Conservation (phyloP, 2,888 invertebrate species). For the Pristionchus fissidentatus region DNA sequence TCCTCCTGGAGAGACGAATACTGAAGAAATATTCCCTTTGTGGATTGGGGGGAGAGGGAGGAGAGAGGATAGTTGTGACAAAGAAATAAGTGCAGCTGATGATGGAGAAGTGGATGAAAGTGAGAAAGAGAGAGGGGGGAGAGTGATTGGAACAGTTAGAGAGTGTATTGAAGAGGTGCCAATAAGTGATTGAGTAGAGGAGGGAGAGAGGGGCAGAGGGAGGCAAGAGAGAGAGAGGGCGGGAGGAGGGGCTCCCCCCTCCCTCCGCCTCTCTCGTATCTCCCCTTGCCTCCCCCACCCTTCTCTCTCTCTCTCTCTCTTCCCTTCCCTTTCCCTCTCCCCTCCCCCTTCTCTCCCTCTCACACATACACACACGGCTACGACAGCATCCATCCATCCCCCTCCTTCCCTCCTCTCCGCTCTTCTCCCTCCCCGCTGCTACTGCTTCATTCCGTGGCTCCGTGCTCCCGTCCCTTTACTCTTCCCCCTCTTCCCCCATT, state of each 20-base stretch:
- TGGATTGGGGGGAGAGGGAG: not conserved
- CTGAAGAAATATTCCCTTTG: constrained; percentile 26
- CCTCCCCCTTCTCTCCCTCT: not conserved
- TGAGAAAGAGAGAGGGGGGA: not conserved
- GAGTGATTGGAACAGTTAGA: constrained; percentile 42
- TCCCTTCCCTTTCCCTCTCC: not conserved
- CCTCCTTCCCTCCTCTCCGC: constrained; percentile 11
- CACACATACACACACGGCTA: constrained; percentile 18
- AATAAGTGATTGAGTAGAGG: constrained; percentile 28
- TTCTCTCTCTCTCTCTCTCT: constrained; percentile 17
- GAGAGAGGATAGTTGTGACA: too few relatives aligned
- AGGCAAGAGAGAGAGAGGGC: not conserved
- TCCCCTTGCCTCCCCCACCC: constrained; percentile 32
- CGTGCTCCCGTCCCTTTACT: not conserved
- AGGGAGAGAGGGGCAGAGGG: not conserved
- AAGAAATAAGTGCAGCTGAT: too few relatives aligned
- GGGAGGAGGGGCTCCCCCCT: not conserved
- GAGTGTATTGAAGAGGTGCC: constrained; percentile 40
- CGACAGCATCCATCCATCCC: constrained; percentile 43
- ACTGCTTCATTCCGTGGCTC: not conserved
- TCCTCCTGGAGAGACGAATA: not conserved
- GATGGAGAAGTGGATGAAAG: not conserved
- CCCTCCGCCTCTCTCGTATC: constrained; percentile 34
- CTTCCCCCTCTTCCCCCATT: constrained; percentile 38
- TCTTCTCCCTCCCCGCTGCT: not conserved